Base-by-base conservation (phyloP, 92 coral and sea anemone species). In the Chrysogorgia sp. region DNA sequence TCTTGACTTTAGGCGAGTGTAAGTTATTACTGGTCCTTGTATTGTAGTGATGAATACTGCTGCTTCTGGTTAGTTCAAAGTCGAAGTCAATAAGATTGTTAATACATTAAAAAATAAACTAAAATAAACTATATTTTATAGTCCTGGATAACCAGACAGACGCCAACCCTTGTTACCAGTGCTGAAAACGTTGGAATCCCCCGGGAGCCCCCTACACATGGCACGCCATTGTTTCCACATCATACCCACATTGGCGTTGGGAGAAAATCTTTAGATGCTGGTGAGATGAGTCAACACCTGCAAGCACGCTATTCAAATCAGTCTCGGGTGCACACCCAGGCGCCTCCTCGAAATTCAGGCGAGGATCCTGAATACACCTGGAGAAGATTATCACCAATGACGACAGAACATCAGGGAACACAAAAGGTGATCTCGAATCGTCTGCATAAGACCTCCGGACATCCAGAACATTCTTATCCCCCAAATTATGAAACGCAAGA, bases 101-200 rank as follows among this genome's bases (percentile, higher is more conserved):
- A n/a, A n/a, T n/a, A n/a, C n/a, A n/a, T n/a, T n/a, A n/a, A n/a
- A n/a, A n/a, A n/a, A n/a, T n/a, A n/a, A n/a, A n/a, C n/a, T n/a
- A n/a, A n/a, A n/a, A n/a, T n/a, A n/a, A n/a, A 37, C 62, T 56
- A 12, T 4, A 10, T 56, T 28, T 15, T 24, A n/a, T 3, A 69
- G 76, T 45, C 76, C 0, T 69, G 76, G 76, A 45, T 69, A 60
- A 10, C 35, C 29, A 55, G 76, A 12, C 76, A 69, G 76, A 69
- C 76, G 48, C 76, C 76, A 19, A 34, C 25, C 6, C 59, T 48
- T 9, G 76, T 69, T 17, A 69, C 76, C 2, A 69, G 60, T 49
- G 76, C 59, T 48, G n/a, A n/a, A n/a, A n/a, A 24, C 40, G 41
- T 69, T 13, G 76, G 76, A 47, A 34, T 35, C 43, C 40, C 55